Evolutionary conservation across 2,113 vertebrate species (phyloP), one percentile per base, ranked within the genome.

Genomic region (Cyprinus carpio): DNA sequence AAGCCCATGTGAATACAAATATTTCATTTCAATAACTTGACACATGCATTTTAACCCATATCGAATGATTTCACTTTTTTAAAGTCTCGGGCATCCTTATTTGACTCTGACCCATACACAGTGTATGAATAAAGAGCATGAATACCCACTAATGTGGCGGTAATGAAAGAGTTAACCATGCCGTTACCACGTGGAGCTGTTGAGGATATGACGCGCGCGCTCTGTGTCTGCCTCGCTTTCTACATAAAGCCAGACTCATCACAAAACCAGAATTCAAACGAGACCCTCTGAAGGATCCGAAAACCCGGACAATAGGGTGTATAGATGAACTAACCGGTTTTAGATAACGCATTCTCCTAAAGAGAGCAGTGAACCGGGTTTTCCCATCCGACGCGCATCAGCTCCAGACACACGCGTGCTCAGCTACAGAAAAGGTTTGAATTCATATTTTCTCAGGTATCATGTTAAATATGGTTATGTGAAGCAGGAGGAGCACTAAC

Each of bases 171-270:
- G 86, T 87, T 87, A 87, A 87, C 29, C 58, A 4, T 54, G 69
- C 46, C 46, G 34, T 69, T 78, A 83, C 84, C 83, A 87, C 85
- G 88, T 85, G 27, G 62, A 46, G 60, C 37, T 72, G 67, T 62
- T 60, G 88, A 90, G 91, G 92, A 90, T 85, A 89, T 94, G 92
- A 94, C 94, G 92, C 90, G 8, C 84, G 2, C 79, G 82, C 10
- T 7, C 83, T 37, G 69, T 86, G 65, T 49, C 72, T 90, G 92
- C 91, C 90, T 90, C 81, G 81, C 46, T 83, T 89, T 90, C 89
- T 90, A 49, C 88, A 88, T 88, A 90, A 87, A 89, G 69, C 84
- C 65, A 89, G 86, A 85, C 81, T 58, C 34, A 64, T 49, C 29
- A 64, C 76, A 54, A 18, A 27, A 72, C 29, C 56, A 18, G 7